Conservation (phyloP, 2,797 vertebrate species). For the Smutsia temminckii region DNA sequence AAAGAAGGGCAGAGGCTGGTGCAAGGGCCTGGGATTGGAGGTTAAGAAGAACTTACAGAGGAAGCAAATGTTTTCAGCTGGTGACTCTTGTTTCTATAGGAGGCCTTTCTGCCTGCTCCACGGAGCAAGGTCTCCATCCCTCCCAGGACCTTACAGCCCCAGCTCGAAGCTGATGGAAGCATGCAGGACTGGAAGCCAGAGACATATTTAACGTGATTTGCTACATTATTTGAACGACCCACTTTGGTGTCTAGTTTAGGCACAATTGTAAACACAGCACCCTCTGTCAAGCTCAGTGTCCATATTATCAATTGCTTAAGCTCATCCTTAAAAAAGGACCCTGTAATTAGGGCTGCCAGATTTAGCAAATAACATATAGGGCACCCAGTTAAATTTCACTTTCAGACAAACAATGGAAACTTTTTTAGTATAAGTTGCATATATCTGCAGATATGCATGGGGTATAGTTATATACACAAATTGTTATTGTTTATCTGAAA, state of each 20-base stretch:
- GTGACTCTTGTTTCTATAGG: background rate
- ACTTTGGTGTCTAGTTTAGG: background rate
- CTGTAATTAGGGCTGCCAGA: background rate
- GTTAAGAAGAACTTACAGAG: background rate
- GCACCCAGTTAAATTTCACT: background rate
- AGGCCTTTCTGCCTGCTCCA: background rate
- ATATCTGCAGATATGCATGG: background rate
- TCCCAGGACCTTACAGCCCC: rapidly evolving
- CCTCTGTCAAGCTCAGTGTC: background rate
- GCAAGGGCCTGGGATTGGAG: background rate
- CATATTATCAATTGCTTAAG: background rate
- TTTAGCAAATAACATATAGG: background rate
- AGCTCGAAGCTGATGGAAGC: background rate
- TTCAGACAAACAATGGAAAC: background rate
- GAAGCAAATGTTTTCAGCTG: background rate
- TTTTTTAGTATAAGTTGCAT: background rate
- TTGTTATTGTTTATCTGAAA: background rate
- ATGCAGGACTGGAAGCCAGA: background rate
- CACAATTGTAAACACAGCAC: rapidly evolving
- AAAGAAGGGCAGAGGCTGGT: background rate
- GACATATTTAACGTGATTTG: background rate
- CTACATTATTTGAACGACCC: background rate
- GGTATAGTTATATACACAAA: background rate
- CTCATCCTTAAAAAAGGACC: background rate
- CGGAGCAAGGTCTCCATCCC: rapidly evolving